Evolutionary conservation across 2,113 vertebrate species (phyloP).

Genomic region (Misgurnus mizolepis): DNA sequence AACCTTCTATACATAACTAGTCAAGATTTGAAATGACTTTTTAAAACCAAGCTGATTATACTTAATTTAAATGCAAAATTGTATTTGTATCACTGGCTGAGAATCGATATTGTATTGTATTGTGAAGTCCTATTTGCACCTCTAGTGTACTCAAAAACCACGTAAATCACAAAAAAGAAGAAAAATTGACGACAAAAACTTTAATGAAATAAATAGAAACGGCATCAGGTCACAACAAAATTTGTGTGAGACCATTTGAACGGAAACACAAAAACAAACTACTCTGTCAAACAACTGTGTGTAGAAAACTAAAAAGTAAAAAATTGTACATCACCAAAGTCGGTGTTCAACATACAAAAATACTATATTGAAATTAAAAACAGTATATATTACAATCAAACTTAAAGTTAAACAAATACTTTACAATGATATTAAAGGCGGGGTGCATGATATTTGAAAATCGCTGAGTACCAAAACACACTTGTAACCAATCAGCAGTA

Average conservation of each 20-base stretch:
- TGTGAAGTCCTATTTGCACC: too few relatives aligned
- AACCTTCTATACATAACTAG: too few relatives aligned
- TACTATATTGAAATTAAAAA: conserved; percentile 31
- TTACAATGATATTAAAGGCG: conserved; percentile 12
- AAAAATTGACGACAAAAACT: not conserved
- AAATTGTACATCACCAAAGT: conserved; percentile 14
- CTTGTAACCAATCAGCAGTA: too few relatives aligned
- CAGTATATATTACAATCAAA: conserved; percentile 21
- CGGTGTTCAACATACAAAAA: conserved; percentile 27
- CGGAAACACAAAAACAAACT: not conserved
- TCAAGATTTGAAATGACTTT: too few relatives aligned
- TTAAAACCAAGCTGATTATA: too few relatives aligned
- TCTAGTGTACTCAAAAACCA: too few relatives aligned
- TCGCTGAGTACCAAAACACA: too few relatives aligned
- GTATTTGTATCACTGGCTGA: too few relatives aligned
- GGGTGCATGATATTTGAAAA: too few relatives aligned
- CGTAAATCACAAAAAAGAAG: not conserved
- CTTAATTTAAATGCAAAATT: too few relatives aligned
- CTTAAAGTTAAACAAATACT: conserved; percentile 17
- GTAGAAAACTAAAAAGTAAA: conserved; percentile 25
- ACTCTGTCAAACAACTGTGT: not conserved
- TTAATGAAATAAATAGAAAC: conserved; percentile 40
- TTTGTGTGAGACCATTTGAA: not conserved
- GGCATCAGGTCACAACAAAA: not conserved
- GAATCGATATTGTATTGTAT: too few relatives aligned